Conservation (phyloP, 1,140 invertebrate species). For the Temnothorax longispinosus region DNA sequence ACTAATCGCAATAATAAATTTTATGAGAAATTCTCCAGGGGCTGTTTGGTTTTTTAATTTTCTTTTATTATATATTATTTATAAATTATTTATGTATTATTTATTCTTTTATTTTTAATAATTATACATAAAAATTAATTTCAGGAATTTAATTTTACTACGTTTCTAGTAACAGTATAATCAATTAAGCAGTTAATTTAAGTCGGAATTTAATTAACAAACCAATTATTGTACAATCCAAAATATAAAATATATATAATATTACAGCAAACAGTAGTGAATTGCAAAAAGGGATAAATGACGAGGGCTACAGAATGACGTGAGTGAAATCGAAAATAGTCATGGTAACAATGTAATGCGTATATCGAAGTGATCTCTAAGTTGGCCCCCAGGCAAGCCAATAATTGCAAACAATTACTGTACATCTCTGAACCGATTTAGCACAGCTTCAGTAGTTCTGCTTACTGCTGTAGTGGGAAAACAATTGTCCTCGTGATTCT, state of each 20-base stretch:
- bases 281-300: neutral
- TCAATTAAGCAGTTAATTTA: neutral
- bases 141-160: neutral
- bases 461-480: slow-evolving; percentile 67
- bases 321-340: slow-evolving; percentile 37
- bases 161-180: neutral
- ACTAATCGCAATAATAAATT: neutral
- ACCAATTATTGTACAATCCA: neutral
- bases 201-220: neutral
- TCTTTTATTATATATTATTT: neutral
- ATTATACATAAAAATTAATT: neutral
- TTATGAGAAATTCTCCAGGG: neutral
- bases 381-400: slow-evolving; percentile 69
- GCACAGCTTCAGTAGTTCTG: slow-evolving; percentile 60
- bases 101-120: neutral
- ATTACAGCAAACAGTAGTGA: neutral
- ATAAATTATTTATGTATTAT: neutral
- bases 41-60: neutral
- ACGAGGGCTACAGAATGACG: neutral
- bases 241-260: neutral
- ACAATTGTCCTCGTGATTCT: slow-evolving; percentile 77
- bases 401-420: slow-evolving; percentile 79
- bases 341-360: slow-evolving; percentile 66
- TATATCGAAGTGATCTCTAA: slow-evolving; percentile 70
- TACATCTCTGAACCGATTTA: slow-evolving; percentile 70